A percentile compares a stretch with the other conserved stretches of the same genome.
Conservation (phyloP, 2,888 invertebrate genomes). For the Acronicta aceris region DNA sequence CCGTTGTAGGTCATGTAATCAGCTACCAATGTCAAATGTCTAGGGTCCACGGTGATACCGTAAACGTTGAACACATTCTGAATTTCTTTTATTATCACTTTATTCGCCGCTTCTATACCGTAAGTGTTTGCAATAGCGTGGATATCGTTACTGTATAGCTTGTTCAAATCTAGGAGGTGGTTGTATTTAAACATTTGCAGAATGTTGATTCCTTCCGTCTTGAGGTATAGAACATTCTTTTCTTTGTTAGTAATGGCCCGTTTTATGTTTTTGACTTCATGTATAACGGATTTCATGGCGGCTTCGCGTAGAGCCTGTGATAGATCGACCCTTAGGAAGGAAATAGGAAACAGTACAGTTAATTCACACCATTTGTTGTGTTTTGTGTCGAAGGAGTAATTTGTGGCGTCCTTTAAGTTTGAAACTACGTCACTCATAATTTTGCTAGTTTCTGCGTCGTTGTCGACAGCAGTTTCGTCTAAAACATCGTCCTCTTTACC, state of each 20-base stretch:
- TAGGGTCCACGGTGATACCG: conserved; percentile 97
- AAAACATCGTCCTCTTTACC: conserved; percentile 69
- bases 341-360: conserved; percentile 91
- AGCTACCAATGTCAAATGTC: conserved; percentile 97
- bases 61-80: conserved; percentile 99
- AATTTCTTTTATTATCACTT: conserved; percentile 97
- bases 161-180: conserved; percentile 93
- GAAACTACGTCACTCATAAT: conserved; percentile 79
- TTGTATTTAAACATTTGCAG: conserved; percentile 96
- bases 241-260: conserved; percentile 95
- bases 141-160: conserved; percentile 97
- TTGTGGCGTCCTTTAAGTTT: conserved; percentile 81
- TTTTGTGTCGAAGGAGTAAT: conserved; percentile 93
- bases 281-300: conserved; percentile 92
- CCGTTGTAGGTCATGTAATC: conserved; percentile 99
- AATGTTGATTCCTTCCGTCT: conserved; percentile 99
- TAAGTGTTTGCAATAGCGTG: conserved; percentile 96
- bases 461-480: conserved; percentile 62
- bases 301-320: conserved; percentile 92
- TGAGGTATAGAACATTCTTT: conserved; percentile 91
- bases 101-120: conserved; percentile 98
- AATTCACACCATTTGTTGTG: conserved; percentile 96
- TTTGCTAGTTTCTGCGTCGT: conserved; percentile 67
- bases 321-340: conserved; percentile 90
- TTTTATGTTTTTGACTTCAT: conserved; percentile 94